Percentiles rank a stretch among this genome's conserved stretches.
phyloP scores from a whole-genome alignment of 2,113 vertebrate genomes.

The Pangasianodon gigas region DNA sequence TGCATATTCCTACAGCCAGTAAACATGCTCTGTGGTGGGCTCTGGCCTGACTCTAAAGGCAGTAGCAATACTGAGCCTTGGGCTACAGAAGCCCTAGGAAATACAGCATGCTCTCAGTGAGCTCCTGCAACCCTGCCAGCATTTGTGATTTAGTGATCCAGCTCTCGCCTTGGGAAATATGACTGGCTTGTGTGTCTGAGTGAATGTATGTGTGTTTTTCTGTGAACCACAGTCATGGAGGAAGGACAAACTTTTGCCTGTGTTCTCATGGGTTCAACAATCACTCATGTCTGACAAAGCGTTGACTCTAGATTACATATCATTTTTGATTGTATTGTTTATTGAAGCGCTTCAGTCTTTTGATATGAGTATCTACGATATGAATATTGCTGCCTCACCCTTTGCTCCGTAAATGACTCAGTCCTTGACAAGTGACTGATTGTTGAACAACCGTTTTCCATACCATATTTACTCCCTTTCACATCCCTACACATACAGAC shows the following conservation, averaged over 20 bases:
- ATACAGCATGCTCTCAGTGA: constrained; percentile 16
- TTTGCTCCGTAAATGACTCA: constrained; percentile 28
- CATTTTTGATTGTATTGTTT: constrained; percentile 13
- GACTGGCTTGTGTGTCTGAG: neutral
- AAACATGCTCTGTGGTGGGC: constrained; percentile 60
- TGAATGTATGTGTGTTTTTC: neutral
- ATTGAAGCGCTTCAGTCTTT: constrained; percentile 17
- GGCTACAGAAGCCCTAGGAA: constrained; percentile 15
- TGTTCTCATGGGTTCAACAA: constrained; percentile 11
- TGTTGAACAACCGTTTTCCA: constrained; percentile 29
- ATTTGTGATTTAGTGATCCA: constrained; percentile 21
- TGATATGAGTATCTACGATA: constrained; percentile 21
- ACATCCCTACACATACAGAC: constrained; percentile 42
- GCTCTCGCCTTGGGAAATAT: neutral
- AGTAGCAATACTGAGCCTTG: neutral
- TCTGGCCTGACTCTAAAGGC: constrained; percentile 38
- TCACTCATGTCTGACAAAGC: neutral
- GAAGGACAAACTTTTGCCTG: neutral
- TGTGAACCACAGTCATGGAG: neutral
- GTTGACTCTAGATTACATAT: neutral
- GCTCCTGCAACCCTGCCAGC: neutral
- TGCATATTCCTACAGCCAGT: constrained; percentile 72
- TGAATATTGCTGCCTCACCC: neutral
- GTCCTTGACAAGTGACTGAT: constrained; percentile 22
- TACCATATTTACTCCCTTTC: constrained; percentile 7